Base-by-base conservation (phyloP, 2,797 vertebrate species). In the Poecilia picta region DNA sequence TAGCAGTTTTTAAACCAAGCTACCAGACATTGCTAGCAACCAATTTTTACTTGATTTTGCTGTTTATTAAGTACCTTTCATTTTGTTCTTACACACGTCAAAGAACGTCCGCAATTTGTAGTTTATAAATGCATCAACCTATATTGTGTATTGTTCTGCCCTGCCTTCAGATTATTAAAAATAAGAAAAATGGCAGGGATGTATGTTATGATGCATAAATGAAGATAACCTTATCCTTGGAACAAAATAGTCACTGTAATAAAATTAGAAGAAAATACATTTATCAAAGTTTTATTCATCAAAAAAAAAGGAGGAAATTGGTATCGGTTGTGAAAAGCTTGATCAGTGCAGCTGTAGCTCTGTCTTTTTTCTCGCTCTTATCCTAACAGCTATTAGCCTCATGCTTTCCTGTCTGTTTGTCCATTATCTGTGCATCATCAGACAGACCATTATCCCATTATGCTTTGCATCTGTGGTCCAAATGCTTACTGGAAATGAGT, bases 351-450 rank as follows among this genome's bases (percentile, higher is more conserved):
- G 6, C 25, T 4, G 25, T n/a, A 28, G 68, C 20, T 41, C 64
- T 68, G 25, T 41, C 20, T 83, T 62, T 43, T 46, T 12, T 4
- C 25, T 78, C 53, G 31, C 81, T 82, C 81, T 85, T 86, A 77
- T 91, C 84, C 77, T 88, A 83, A 87, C 75, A 85, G 91, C 90
- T 91, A 93, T 94, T 93, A 94, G 89, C 71, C 76, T 85, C 87
- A 86, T 93, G 86, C 92, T 94, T 91, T 91, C 91, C 90, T 85
- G 87, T 92, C 92, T 93, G 92, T 94, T 93, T 94, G 87, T 93
- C 90, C 92, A 93, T 94, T 94, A 94, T 93, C 93, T 89, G 91
- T 90, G 91, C 93, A 92, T 93, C 93, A 93, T 94, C 92, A 94
- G 88, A 86, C 89, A 88, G 88, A 88, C 94, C 91, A 95, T 94